Evolutionary conservation across 2,797 vertebrate genomes (phyloP), one percentile per base, ranked within the genome.

Genomic region (Octomys mimax): DNA sequence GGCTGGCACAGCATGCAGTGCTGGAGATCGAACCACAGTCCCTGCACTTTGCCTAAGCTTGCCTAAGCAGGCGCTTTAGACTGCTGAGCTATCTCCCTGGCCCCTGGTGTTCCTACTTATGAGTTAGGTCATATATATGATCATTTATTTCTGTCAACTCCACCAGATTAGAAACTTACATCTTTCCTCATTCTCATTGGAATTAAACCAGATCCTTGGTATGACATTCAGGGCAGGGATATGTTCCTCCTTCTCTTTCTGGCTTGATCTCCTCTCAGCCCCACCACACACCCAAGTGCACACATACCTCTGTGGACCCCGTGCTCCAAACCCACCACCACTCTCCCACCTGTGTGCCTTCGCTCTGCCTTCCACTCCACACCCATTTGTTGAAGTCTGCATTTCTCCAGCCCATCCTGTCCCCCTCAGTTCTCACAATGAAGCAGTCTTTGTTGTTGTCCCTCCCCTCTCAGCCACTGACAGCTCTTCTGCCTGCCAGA

Each of bases 351-450:
- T 24, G 14, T 1, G 3, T 11, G 16, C 33, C 46, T 89, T 18
- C 16, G 28, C 88, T 31, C 59, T 57, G 46, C 77, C 78, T 73
- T 57, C 54, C 24, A 4, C 2, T 36, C 21, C 33, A 46, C 66
- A 18, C 0, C 46, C 46, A 59, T 39, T 12, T 59, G n/a, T 4
- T 61, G 9, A 91, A 91, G 78, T 49, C 68, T 73, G 73, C 13
- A 19, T 18, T 54, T 73, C 49, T 83, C 33, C 49, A 79, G 66
- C 49, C 12, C 75, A 59, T 33, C 80, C 75, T 22, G 8, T 66
- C 36, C 3, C 1, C 3, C 21, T 31, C 0, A 0, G 19, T 77
- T 54, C 33, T 11, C 85, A n/a, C 21, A 9, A 0, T 31, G 24
- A 77, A 31, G 42, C 42, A 42, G 62, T 73, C 64, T 24, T 9